Base-by-base conservation (phyloP, 1,140 invertebrate genomes). In the Drosophila burlai region DNA sequence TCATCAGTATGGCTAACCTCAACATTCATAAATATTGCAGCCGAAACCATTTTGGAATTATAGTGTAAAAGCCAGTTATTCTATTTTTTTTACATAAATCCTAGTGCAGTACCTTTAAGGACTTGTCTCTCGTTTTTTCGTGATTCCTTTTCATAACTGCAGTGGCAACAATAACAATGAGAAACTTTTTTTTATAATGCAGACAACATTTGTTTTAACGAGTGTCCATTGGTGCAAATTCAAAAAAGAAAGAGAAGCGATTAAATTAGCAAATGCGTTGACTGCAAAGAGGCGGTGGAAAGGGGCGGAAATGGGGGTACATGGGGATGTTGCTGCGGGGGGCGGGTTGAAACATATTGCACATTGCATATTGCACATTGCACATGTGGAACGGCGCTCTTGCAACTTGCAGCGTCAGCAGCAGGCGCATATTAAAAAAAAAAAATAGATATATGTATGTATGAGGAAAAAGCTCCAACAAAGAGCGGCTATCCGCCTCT, bases 401-500 rank as follows among this genome's bases (percentile, higher is more conserved):
- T 57, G 66, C 84, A 82, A 82, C 83, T 81, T 86, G 83, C 84
- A 87, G 74, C 83, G 81, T 87, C 83, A 87, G 83, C 83, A 69
- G 80, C 83, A 78, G 80, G 60, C 81, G 84, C 76, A 87, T 89
- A 87, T 87, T 87, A 85, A 87, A 81, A 47, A 78, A 54, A 54
- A 55, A 38, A 11, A 4, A 2, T 9, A 36, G 0, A 29, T 31
- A 31, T 31, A 31, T 31, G 1, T 24, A 55, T 34, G 36, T 55
- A 64, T 54, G 77, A 68, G 64, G 43, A 63, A 79, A 60, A 77
- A 72, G 69, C 64, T 63, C 21, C 54, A 72, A 73, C 75, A 83
- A 81, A 76, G 76, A 80, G 85, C 62, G 66, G 68, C 81, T 69
- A 40, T 60, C 24, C 49, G 57, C 43, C 47, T 80, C 59, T 49